Conservation (phyloP, 2,888 invertebrate species). For the Erannis defoliaria region DNA sequence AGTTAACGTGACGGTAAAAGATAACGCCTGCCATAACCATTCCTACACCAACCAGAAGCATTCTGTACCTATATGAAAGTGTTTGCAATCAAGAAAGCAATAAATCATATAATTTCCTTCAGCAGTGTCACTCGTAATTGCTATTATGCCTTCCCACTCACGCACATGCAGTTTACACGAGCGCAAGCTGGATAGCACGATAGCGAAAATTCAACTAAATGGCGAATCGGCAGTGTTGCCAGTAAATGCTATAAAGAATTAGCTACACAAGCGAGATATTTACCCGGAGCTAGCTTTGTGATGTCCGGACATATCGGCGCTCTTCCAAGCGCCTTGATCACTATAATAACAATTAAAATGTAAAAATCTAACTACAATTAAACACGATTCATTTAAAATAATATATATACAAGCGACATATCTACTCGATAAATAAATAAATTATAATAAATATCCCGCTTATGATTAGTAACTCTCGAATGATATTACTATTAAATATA, state of each 20-base stretch:
- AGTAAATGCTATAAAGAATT: neutral
- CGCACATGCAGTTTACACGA: too few relatives aligned
- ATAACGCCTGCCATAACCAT: too few relatives aligned
- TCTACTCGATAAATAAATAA: slow-evolving; percentile 3
- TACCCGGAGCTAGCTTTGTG: slow-evolving; percentile 29
- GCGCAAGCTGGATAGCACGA: too few relatives aligned
- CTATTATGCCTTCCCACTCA: too few relatives aligned
- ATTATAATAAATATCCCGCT: slow-evolving; percentile 32
- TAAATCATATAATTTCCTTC: too few relatives aligned
- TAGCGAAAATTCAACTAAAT: too few relatives aligned
- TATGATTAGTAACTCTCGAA: slow-evolving; percentile 6
- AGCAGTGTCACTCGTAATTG: too few relatives aligned
- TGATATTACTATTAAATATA: neutral
- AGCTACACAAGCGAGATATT: slow-evolving; percentile 33
- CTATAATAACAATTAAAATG: slow-evolving; percentile 27
- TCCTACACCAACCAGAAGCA: too few relatives aligned
- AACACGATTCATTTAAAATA: neutral
- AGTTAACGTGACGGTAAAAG: too few relatives aligned
- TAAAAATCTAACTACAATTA: neutral
- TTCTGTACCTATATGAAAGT: too few relatives aligned
- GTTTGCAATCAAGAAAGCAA: too few relatives aligned
- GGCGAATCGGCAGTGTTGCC: neutral
- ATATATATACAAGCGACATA: neutral
- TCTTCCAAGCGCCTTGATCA: slow-evolving; percentile 37
- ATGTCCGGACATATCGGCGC: slow-evolving; percentile 29